A percentile compares a stretch with the other conserved stretches of the same genome.
These are phyloP conservation scores for Eurytoma californica DNA, from an alignment of 2,888 invertebrate genomes.

Conservation along the genomic window DNA sequence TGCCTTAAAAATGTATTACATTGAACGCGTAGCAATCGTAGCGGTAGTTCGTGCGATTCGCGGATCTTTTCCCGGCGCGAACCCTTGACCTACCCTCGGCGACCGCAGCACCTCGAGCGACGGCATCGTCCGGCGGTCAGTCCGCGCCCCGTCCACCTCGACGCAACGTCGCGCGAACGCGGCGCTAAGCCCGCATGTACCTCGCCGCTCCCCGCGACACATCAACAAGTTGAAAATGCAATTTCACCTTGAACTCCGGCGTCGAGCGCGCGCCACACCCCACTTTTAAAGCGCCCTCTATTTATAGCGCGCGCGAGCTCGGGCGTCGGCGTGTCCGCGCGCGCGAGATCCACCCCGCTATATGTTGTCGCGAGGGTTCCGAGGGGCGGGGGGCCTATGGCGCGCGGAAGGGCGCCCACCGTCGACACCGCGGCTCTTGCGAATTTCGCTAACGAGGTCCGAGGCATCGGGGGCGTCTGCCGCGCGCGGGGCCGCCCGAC, in stretches of 20 bases:
- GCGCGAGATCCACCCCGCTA: constrained; percentile 2
- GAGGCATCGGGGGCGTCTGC: neutral
- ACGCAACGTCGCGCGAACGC: neutral
- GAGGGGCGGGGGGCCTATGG: no score
- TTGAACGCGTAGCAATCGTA: no score
- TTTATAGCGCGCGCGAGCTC: constrained; percentile 33
- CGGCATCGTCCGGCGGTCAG: no score
- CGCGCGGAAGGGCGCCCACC: neutral
- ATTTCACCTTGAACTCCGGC: constrained; percentile 56
- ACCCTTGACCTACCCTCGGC: no score
- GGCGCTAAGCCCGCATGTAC: neutral
- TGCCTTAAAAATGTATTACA: no score
- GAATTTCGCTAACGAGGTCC: constrained; percentile 18
- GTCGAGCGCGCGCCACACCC: constrained; percentile 53
- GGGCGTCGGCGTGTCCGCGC: constrained; percentile 3
- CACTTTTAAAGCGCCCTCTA: constrained; percentile 56
- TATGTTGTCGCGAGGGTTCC: no score
- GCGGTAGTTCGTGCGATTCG: no score
- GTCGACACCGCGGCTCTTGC: neutral
- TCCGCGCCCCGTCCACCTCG: no score
- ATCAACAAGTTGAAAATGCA: constrained; percentile 57
- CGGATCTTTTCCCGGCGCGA: no score
- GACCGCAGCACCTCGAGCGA: no score
- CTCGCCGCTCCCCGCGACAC: constrained; percentile 24
- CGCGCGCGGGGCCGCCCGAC: neutral